Base-by-base conservation (phyloP, 37 sponge, comb jelly and placozoan species). In the Ephydatia muelleri region DNA sequence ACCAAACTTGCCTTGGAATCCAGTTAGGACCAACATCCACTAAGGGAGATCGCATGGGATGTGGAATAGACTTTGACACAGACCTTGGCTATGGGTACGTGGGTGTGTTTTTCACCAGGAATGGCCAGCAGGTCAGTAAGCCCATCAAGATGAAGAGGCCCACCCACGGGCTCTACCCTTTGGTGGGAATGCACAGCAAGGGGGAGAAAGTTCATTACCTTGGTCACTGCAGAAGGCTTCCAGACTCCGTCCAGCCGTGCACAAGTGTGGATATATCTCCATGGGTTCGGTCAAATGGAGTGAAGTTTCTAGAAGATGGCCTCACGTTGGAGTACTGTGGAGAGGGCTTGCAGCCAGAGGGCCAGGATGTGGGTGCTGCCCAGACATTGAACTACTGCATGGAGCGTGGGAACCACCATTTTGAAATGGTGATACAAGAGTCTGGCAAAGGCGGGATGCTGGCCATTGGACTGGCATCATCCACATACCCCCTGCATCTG, bases 81-180 rank as follows among this genome's bases (percentile, higher is more conserved):
- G 91, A 89, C 35, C 47, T 33, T 38, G 91, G 85, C 1, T 49
- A 47, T 28, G 91, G 83, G 19, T 90, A 80, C 37, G 89, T 84
- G 68, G 70, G 78, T 2, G 84, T 97, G 3, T 97, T 92, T 76
- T 97, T 97, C 83, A 94, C 95, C 9, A 94, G 92, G 84, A 97
- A 97, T 67, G 93, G 95, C 0, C 33, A 86, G 65, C 67, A 65
- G 26, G 83, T 95, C 5, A 91, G 93, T 0, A 67, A 81, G 26
- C 40, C 82, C 32, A 86, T 86, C 25, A 80, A 80, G 34, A 87
- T 91, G 88, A 86, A 84, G 80, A 73, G 82, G 21, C 96, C 94
- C 11, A 19, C 84, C 28, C 77, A 82, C 28, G 96, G 96, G 2
- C 78, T 95, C 5, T 95, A 88, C 49, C 96, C 96, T 13, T 30